These are phyloP conservation scores for Sprattus sprattus DNA, from an alignment of 2,113 vertebrate genomes.

Conservation along the genomic window DNA sequence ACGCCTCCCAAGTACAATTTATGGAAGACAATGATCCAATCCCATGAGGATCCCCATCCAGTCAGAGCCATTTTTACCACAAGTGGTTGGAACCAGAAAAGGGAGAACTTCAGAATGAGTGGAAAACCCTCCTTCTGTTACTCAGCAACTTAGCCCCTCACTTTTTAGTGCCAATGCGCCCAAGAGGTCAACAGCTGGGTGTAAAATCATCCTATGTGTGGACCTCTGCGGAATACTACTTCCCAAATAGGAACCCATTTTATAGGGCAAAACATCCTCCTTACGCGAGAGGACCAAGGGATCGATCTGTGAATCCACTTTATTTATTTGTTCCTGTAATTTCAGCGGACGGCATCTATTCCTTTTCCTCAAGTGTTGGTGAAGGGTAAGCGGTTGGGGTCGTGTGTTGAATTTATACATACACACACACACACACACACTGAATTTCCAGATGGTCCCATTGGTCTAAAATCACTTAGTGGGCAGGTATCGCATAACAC, in stretches of 20 bases:
- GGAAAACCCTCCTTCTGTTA: slow-evolving; percentile 8
- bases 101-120: neutral
- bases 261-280: neutral
- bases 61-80: neutral
- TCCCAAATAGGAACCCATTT: neutral
- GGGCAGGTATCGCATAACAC: slow-evolving; percentile 20
- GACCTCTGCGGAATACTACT: neutral
- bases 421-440: neutral
- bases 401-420: neutral
- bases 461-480: slow-evolving; percentile 2
- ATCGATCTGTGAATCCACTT: neutral
- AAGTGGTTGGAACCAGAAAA: neutral
- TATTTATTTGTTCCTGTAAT: slow-evolving; percentile 14
- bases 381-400: neutral
- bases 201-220: neutral
- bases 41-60: slow-evolving; percentile 3
- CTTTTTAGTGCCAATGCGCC: neutral
- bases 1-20: neutral
- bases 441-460: slow-evolving; percentile 19
- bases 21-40: slow-evolving; percentile 7
- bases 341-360: slow-evolving; percentile 12
- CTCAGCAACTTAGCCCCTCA: neutral
- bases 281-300: neutral
- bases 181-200: slow-evolving; percentile 1
- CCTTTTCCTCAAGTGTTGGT: neutral